Base-by-base conservation (phyloP, 1,140 invertebrate genomes). In the Cylas formicarius region DNA sequence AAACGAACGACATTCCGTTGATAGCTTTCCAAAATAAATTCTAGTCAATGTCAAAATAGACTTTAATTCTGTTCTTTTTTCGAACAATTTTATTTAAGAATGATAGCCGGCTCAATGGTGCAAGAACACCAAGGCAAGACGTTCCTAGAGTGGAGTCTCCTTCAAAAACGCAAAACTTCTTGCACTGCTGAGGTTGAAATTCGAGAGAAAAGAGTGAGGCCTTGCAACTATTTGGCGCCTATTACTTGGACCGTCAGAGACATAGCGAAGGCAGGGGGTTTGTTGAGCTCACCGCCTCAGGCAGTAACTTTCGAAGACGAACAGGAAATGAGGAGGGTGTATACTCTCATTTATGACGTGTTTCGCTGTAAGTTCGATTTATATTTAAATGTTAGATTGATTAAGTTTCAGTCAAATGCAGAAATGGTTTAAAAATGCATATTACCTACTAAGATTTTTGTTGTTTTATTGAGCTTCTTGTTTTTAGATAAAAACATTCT, bases 301-400 rank as follows among this genome's bases (percentile, higher is more conserved):
- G 19, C 54, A 0, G 72, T 75, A 0, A 29, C 59, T 7, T 81
- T 80, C 48, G 60, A 66, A 1, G 79, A 86, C 55, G 81, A 85
- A 55, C 80, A 84, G 27, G 81, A 86, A 56, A 86, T 86, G 82
- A 67, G 82, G 45, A 67, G 79, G 48, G 82, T 86, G 1, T 84
- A 82, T 44, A 78, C 81, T 0, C 64, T 87, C 7, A 80, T 85
- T 55, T 86, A 85, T 58, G 83, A 86, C 56, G 82, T 85, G 2
- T 79, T 85, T 41, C 65, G 84, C 60, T 86, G 84, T 86, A 69
- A 75, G 78, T 72, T 29, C 32, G 3, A 20, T 7, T 0, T 2
- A 35, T 14, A 10, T 39, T n/a, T 8, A 8, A n/a, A 24, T 21
- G 8, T 26, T 26, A n/a, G n/a, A 26, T 26, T n/a, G 24, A 6